A percentile compares a stretch with the other conserved stretches of the same genome.
Conservation (phyloP, 2,797 vertebrate species). For the Periparus ater region DNA sequence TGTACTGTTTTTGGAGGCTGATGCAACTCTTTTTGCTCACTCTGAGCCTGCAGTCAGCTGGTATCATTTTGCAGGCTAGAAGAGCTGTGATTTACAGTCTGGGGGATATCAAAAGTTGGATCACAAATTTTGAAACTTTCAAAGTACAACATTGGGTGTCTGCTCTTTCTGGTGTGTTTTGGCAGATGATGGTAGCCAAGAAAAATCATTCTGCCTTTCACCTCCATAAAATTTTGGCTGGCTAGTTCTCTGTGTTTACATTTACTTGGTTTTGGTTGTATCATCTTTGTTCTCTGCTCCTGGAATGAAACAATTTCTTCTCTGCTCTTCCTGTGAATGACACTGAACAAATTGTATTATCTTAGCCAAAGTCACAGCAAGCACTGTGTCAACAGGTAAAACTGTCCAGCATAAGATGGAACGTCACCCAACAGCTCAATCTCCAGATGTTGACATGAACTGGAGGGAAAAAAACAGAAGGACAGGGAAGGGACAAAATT, state of each 20-base stretch:
- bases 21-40: neutral
- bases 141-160: neutral
- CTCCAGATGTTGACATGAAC: neutral
- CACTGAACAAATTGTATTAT: conserved; percentile 16
- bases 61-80: conserved; percentile 6
- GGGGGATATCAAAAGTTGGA: neutral
- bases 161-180: neutral
- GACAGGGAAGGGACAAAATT: neutral
- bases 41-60: conserved; percentile 16
- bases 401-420: neutral
- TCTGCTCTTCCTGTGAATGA: conserved; percentile 20
- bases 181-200: neutral
- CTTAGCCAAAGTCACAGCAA: conserved; percentile 39
- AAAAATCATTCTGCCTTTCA: neutral
- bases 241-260: neutral
- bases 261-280: conserved; percentile 1
- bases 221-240: neutral
- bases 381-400: neutral
- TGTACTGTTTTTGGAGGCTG: conserved; percentile 3
- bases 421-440: conserved; percentile 13
- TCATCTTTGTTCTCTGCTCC: neutral
- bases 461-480: neutral
- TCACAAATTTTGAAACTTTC: neutral
- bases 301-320: conserved; percentile 12
- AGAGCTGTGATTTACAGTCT: neutral